Evolutionary conservation across 2,888 invertebrate species (phyloP).

Genomic region (Lycia hirtaria): DNA sequence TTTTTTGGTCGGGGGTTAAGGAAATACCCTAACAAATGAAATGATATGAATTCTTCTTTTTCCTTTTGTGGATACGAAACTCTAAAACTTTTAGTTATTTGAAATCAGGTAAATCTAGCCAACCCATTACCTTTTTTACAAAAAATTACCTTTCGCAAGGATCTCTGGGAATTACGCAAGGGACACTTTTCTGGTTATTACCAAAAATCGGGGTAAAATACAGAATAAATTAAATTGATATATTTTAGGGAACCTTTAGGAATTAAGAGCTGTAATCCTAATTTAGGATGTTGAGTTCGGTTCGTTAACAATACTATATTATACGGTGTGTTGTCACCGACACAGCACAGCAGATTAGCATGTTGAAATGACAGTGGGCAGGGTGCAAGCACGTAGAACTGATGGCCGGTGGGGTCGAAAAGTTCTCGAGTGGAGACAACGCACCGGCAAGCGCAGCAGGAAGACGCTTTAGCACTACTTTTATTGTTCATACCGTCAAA

Average conservation of each 20-base stretch:
- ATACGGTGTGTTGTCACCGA: conserved; percentile 1
- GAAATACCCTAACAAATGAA: no score
- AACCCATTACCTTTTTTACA: conserved; percentile 26
- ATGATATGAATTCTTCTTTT: no score
- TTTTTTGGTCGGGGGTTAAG: no score
- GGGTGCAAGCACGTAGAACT: not conserved
- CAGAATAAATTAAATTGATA: conserved; percentile 42
- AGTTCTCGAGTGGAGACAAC: no score
- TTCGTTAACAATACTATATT: conserved; percentile 1
- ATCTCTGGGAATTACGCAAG: conserved; percentile 32
- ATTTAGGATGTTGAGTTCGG: conserved; percentile 5
- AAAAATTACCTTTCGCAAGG: conserved; percentile 23
- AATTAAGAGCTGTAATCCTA: conserved; percentile 15
- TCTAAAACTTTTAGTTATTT: conserved; percentile 2
- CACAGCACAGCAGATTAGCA: no score
- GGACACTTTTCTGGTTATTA: conserved; percentile 42
- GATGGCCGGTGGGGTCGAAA: no score
- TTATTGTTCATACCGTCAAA: no score
- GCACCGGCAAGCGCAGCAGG: no score
- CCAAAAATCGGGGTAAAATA: conserved; percentile 39
- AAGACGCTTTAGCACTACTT: no score
- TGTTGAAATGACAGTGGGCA: not conserved
- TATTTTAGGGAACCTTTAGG: conserved; percentile 8
- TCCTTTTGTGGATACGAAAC: no score
- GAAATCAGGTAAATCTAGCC: conserved; percentile 15